Evolutionary conservation across 2,888 invertebrate genomes (phyloP), one percentile per base, ranked within the genome.

Genomic region (Sicus ferrugineus): DNA sequence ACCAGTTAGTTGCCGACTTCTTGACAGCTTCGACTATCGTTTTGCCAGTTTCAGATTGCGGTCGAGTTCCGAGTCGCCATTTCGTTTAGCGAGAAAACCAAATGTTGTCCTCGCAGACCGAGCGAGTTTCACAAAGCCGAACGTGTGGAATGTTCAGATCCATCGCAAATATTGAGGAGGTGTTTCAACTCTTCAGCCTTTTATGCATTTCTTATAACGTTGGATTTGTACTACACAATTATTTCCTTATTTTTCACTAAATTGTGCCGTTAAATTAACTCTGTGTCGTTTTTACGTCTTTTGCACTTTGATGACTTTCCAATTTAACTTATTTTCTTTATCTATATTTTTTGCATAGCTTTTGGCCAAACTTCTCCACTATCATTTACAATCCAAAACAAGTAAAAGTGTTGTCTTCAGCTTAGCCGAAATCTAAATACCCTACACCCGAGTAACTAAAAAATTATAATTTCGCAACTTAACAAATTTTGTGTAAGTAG

Each of bases 51-150:
- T 21, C 50, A 52, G 50, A 23, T 52, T 52, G 50, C 50, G 23
- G 50, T 19, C 21, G 21, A 7, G n/a, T n/a, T n/a, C 50, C 23
- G 38, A 38, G 9, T 59, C 23, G 9, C 9, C 59, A 19, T 21
- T 31, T 11, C 38, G 9, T 38, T 59, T 23, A 38, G 21, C 34
- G 38, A 34, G 34, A 59, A 59, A 59, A 19, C 38, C 9, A 59
- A 59, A 59, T 38, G 38, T 59, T 38, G 19, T 59, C 59, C 59
- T 31, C 38, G n/a, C 38, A 19, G 38, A 59, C 38, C 34, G 21
- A 5, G 1, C 7, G 2, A 7, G 14, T n/a, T 19, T 1, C 9
- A 19, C 21, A 4, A 52, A 21, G 50, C 21, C 21, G 16, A 3
- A 3, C 19, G 38, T 11, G 59, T 16, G 19, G 19, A 46, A 56